Conservation (phyloP, 2,888 invertebrate species). For the Zaprionus lineosus region DNA sequence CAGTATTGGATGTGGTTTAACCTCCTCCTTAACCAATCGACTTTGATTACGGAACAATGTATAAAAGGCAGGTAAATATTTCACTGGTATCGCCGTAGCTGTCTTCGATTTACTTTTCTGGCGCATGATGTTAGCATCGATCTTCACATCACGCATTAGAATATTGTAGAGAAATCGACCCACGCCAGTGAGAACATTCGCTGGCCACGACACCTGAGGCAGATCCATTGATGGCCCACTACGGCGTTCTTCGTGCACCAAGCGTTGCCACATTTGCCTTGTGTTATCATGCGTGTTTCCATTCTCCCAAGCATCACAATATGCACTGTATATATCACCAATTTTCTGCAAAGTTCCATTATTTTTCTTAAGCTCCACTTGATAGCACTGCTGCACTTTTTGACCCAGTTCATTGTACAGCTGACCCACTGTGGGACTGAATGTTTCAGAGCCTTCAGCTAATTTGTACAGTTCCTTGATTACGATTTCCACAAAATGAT, state of each 20-base stretch:
- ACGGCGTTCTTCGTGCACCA: slow-evolving; percentile 84
- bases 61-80: slow-evolving; percentile 90
- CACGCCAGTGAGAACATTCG: slow-evolving; percentile 85
- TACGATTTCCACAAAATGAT: slow-evolving; percentile 86
- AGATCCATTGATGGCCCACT: slow-evolving; percentile 86
- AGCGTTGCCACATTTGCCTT: slow-evolving; percentile 89
- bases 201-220: slow-evolving; percentile 87
- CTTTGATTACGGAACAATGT: slow-evolving; percentile 88
- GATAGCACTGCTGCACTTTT: slow-evolving; percentile 87
- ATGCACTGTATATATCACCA: slow-evolving; percentile 85
- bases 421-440: slow-evolving; percentile 87
- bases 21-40: slow-evolving; percentile 86
- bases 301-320: slow-evolving; percentile 86
- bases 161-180: slow-evolving; percentile 95
- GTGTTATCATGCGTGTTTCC: slow-evolving; percentile 84
- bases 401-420: slow-evolving; percentile 88
- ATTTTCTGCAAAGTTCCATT: slow-evolving; percentile 88
- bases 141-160: slow-evolving; percentile 92
- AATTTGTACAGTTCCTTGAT: slow-evolving; percentile 88
- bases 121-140: slow-evolving; percentile 88
- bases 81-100: slow-evolving; percentile 79
- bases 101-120: slow-evolving; percentile 83
- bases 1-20: slow-evolving; percentile 93
- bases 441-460: slow-evolving; percentile 90
- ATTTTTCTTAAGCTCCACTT: slow-evolving; percentile 86